phyloP scores from a whole-genome alignment of 2,113 vertebrate genomes.

The Prunella fulvescens region DNA sequence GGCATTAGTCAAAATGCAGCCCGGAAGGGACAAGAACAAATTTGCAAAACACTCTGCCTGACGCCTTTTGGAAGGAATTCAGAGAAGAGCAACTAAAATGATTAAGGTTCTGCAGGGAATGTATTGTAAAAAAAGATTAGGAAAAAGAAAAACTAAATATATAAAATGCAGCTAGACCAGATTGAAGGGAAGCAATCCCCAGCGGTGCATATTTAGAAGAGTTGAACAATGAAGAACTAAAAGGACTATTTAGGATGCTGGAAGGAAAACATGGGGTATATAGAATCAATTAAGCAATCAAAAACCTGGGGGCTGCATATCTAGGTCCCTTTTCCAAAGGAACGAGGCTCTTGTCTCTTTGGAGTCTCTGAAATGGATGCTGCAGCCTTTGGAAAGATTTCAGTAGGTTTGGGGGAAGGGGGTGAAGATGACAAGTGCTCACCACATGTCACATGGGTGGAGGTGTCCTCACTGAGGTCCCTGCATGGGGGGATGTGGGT shows the following conservation, averaged over 20 bases:
- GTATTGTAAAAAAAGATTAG: constrained; percentile 34
- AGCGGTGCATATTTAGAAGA: neutral
- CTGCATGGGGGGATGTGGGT: neutral
- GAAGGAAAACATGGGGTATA: neutral
- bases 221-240: neutral
- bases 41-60: constrained; percentile 15
- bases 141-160: constrained; percentile 15
- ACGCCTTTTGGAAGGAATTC: constrained; percentile 3
- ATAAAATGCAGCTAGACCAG: constrained; percentile 11
- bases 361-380: neutral
- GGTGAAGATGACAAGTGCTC: fast-evolving
- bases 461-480: neutral
- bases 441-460: fast-evolving
- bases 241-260: neutral
- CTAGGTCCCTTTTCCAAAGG: neutral
- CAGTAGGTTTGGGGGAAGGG: neutral
- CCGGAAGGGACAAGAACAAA: neutral
- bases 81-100: constrained; percentile 43
- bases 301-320: neutral
- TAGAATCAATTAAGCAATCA: neutral
- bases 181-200: neutral
- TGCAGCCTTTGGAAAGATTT: neutral
- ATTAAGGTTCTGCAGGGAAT: constrained; percentile 38
- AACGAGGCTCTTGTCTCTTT: neutral
- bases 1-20: constrained; percentile 5